Evolutionary conservation across 2,888 invertebrate species (phyloP).

Genomic region (Embidobia sp.): DNA sequence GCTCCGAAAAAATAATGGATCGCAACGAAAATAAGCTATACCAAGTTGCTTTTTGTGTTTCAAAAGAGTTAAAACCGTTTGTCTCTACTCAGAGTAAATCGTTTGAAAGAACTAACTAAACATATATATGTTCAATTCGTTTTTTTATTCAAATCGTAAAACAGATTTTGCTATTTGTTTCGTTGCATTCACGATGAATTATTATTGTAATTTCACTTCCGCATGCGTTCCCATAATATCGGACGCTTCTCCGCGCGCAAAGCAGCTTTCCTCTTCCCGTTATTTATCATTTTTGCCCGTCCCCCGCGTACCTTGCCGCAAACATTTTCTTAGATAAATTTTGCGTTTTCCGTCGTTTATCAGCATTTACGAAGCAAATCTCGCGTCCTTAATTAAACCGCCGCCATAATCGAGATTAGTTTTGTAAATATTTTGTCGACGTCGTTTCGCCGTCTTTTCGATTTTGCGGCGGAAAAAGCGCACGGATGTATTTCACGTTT

Average conservation of each 20-base stretch:
- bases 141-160: too few species aligned
- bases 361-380: conserved; percentile 43
- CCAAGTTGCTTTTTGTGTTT: too few species aligned
- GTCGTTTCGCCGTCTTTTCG: conserved; percentile 15
- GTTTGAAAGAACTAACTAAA: too few species aligned
- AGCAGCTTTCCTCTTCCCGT: conserved; percentile 42
- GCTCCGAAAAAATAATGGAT: conserved; percentile 30
- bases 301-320: conserved; percentile 11
- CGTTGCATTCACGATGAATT: too few species aligned
- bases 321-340: conserved; percentile 61
- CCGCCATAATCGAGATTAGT: conserved; percentile 45
- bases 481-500: too few species aligned
- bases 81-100: too few species aligned
- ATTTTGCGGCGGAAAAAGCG: conserved; percentile 1
- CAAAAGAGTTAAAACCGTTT: too few species aligned
- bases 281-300: conserved; percentile 49
- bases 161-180: too few species aligned
- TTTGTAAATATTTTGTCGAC: conserved; percentile 42
- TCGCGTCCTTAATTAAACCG: conserved; percentile 47
- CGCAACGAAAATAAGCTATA: conserved; percentile 1
- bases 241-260: conserved; percentile 41
- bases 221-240: conserved; percentile 49
- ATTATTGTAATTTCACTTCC: conserved; percentile 63
- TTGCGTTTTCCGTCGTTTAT: conserved; percentile 51
- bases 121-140: too few species aligned